Conservation (phyloP, 1,140 invertebrate species). For the Nebria ingens region DNA sequence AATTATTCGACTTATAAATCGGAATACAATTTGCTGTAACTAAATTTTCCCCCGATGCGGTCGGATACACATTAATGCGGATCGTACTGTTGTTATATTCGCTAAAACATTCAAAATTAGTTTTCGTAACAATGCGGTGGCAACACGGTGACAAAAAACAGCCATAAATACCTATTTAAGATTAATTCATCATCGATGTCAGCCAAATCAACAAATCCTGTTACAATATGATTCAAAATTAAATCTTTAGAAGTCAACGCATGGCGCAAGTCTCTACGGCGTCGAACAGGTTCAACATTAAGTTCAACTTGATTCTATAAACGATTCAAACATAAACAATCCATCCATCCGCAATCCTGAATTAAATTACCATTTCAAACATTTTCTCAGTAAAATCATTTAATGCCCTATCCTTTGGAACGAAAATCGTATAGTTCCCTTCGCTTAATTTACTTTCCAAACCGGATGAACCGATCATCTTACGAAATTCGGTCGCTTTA, state of each 20-base stretch:
- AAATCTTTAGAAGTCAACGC: slow-evolving; percentile 28
- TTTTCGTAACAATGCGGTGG: slow-evolving; percentile 12
- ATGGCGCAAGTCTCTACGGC: slow-evolving; percentile 21
- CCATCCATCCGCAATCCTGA: too few relatives aligned
- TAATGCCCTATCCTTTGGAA: slow-evolving; percentile 43
- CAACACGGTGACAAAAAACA: neutral
- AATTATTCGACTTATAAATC: slow-evolving; percentile 36
- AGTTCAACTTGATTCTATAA: neutral
- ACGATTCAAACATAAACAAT: too few relatives aligned
- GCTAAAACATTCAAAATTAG: slow-evolving; percentile 30
- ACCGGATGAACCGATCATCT: slow-evolving; percentile 35
- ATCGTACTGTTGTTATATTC: slow-evolving; percentile 41
- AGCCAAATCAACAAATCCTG: slow-evolving; percentile 36
- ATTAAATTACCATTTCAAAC: slow-evolving; percentile 32
- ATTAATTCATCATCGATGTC: slow-evolving; percentile 38
- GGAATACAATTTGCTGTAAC: slow-evolving; percentile 45
- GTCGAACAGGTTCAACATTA: slow-evolving; percentile 21
- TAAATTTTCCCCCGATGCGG: slow-evolving; percentile 32
- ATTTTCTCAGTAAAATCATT: slow-evolving; percentile 37
- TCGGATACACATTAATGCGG: slow-evolving; percentile 49
- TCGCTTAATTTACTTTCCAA: slow-evolving; percentile 34
- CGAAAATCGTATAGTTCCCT: slow-evolving; percentile 43
- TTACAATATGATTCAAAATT: slow-evolving; percentile 35
- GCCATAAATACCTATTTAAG: slow-evolving; percentile 27
- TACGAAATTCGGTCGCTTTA: slow-evolving; percentile 42